Conservation (phyloP, 2,113 vertebrate species). For the Amblyopsis rosae region DNA sequence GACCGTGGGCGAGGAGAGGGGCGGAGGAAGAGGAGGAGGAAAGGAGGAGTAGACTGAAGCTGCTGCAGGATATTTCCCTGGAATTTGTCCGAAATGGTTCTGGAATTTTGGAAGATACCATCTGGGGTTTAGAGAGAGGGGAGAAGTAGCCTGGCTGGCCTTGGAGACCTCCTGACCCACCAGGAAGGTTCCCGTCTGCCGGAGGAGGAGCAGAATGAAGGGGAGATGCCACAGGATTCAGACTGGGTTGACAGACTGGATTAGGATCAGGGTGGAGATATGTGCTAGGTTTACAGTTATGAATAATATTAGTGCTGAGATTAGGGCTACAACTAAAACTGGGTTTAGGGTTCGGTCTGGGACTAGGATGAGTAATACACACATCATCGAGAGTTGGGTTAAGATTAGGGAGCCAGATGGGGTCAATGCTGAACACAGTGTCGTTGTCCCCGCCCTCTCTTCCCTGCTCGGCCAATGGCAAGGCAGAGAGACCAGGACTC, state of each 20-base stretch:
- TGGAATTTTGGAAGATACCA: neutral
- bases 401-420: neutral
- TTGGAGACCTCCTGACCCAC: slow-evolving; percentile 8
- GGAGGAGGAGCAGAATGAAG: too few species aligned
- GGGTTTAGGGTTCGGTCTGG: neutral
- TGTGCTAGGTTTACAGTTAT: neutral
- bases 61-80: slow-evolving; percentile 20
- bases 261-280: neutral
- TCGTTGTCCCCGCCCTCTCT: slow-evolving; percentile 1
- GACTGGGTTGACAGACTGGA: neutral
- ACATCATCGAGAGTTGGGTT: neutral
- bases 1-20: rapidly evolving
- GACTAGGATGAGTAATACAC: neutral
- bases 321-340: neutral
- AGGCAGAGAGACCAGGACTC: slow-evolving; percentile 15
- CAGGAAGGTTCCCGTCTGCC: neutral
- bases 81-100: neutral
- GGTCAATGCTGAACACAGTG: slow-evolving; percentile 42
- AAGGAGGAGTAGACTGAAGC: slow-evolving; percentile 33
- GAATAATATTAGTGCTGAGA: neutral
- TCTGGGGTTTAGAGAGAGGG: neutral
- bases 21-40: slow-evolving; percentile 17
- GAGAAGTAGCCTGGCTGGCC: slow-evolving; percentile 1
- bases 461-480: slow-evolving; percentile 8
- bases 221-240: neutral